phyloP scores from a whole-genome alignment of 2,888 invertebrate species.

The Spodoptera littoralis region DNA sequence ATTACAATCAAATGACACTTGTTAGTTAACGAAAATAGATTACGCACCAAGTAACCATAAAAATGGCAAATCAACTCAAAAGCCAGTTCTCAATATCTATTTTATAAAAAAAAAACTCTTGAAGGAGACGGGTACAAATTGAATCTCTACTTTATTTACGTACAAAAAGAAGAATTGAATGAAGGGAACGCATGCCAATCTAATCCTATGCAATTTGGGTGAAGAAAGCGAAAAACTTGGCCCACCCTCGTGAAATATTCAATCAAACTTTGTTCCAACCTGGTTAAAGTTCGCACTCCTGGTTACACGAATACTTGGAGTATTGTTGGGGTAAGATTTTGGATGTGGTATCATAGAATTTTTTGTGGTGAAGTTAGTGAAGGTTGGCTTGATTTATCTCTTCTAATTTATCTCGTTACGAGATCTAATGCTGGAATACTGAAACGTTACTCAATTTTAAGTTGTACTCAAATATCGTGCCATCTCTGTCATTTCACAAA shows the following conservation, averaged over 20 bases:
- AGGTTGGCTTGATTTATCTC: too few relatives aligned
- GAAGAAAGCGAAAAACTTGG: constrained; percentile 67
- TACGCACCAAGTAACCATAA: too few relatives aligned
- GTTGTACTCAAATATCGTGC: too few relatives aligned
- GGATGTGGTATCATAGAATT: constrained; percentile 19
- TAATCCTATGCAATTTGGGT: constrained; percentile 61
- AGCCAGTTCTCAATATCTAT: neutral
- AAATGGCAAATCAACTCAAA: neutral
- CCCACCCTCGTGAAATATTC: constrained; percentile 71
- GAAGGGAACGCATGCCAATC: constrained; percentile 53
- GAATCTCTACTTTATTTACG: constrained; percentile 40
- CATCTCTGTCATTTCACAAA: too few relatives aligned
- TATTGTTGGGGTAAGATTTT: neutral
- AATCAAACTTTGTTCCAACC: constrained; percentile 76
- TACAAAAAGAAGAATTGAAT: constrained; percentile 34
- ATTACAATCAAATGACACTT: too few relatives aligned
- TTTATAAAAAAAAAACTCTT: constrained; percentile 5
- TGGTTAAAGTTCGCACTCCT: constrained; percentile 61
- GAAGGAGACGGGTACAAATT: constrained; percentile 33
- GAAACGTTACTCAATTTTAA: too few relatives aligned
- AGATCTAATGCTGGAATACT: too few relatives aligned
- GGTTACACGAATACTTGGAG: constrained; percentile 46
- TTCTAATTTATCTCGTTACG: too few relatives aligned
- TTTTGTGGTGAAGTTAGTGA: neutral
- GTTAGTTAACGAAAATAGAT: too few relatives aligned